phyloP scores from a whole-genome alignment of 2,888 invertebrate species.

The Ommatoiulus sabulosus region DNA sequence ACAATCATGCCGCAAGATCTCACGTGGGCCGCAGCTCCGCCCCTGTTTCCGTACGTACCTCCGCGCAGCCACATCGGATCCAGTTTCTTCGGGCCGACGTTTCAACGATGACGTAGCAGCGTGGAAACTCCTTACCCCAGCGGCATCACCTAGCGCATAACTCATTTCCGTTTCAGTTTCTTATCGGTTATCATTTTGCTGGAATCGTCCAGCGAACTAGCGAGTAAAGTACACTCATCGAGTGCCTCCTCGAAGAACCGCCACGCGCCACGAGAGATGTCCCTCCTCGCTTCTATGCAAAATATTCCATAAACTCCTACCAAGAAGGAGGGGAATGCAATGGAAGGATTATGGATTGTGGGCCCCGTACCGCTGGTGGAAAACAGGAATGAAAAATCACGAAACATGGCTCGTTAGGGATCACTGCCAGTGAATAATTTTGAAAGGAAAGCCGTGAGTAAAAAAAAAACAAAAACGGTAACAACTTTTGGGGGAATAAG shows the following conservation, averaged over 20 bases:
- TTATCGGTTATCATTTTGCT: too few species aligned
- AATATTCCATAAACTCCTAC: background rate
- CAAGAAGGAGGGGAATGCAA: background rate
- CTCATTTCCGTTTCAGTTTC: too few species aligned
- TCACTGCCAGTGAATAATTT: background rate
- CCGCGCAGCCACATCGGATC: background rate
- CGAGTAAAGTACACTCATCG: constrained; percentile 10
- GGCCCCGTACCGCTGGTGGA: background rate
- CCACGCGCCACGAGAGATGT: background rate
- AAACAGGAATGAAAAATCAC: background rate
- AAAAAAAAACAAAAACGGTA: background rate
- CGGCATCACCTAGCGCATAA: too few species aligned
- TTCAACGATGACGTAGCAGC: background rate
- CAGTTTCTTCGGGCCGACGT: background rate
- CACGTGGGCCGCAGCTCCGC: background rate
- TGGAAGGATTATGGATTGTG: background rate
- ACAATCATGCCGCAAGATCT: background rate
- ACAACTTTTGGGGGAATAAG: background rate
- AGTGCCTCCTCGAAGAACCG: constrained; percentile 25
- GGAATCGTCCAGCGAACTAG: background rate
- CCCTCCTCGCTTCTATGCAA: constrained; percentile 1
- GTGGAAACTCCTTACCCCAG: background rate
- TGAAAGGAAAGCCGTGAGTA: background rate
- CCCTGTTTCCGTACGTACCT: background rate
- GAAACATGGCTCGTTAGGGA: background rate